Evolutionary conservation across 2,113 vertebrate species (phyloP).

Genomic region (Tragelaphus strepsiceros): DNA sequence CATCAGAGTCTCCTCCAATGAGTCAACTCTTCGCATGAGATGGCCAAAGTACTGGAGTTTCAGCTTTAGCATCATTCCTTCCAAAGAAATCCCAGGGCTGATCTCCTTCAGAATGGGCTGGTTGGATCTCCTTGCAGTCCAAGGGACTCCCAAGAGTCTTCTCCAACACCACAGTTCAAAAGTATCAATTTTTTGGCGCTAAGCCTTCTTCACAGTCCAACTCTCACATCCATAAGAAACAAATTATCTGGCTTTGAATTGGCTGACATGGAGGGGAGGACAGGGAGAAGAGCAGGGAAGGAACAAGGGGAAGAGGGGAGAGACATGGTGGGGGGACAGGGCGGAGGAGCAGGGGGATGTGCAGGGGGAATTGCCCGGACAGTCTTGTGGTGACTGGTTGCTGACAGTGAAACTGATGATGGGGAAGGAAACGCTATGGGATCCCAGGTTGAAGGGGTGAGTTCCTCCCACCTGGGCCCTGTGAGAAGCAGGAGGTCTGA

Average conservation of each 20-base stretch:
- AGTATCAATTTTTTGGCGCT: no score
- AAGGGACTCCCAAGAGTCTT: no score
- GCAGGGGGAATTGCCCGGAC: neutral
- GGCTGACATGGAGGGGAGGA: neutral
- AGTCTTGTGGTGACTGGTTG: neutral
- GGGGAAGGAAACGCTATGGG: neutral
- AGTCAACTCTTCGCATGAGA: no score
- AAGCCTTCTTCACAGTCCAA: no score
- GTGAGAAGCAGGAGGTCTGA: neutral
- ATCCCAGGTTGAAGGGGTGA: neutral
- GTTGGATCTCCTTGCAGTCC: no score
- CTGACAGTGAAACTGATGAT: neutral
- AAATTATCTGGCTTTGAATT: neutral
- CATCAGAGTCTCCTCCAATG: no score
- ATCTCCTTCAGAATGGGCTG: no score
- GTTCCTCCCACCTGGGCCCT: neutral
- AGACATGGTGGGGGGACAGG: neutral
- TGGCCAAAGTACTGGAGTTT: no score
- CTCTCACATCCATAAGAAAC: neutral
- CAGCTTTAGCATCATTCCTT: no score
- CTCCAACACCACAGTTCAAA: no score
- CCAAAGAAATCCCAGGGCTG: no score
- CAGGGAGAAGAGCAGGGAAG: neutral
- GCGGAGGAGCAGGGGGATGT: neutral
- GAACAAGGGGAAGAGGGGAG: neutral